Evolutionary conservation across 2,113 vertebrate species (phyloP).

Genomic region (Serinus canaria): DNA sequence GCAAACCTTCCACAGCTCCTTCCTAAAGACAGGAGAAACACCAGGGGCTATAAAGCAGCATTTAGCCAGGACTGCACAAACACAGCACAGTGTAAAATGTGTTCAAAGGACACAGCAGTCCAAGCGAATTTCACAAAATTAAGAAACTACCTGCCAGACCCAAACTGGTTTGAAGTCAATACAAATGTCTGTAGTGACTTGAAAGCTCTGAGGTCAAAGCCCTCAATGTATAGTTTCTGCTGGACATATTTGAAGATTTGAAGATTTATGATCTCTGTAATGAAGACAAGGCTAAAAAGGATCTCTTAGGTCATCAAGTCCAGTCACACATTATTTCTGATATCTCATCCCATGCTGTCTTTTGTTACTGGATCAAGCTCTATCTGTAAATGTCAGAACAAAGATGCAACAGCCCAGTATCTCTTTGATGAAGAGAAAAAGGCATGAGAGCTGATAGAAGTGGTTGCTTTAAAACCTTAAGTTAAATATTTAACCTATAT

Average conservation of each 20-base stretch:
- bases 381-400: conserved; percentile 6
- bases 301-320: not conserved
- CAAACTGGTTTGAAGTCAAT: not conserved
- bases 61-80: not conserved
- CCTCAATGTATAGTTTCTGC: not conserved
- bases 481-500: not conserved
- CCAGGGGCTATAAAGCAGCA: not conserved
- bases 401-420: not conserved
- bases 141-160: not conserved
- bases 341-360: not conserved
- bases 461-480: not conserved
- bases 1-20: not conserved
- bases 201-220: conserved; percentile 14
- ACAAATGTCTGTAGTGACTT: not conserved
- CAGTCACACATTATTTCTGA: not conserved
- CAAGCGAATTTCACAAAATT: not conserved
- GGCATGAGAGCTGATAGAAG: not conserved
- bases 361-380: not conserved
- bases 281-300: not conserved
- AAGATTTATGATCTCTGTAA: not conserved
- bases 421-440: conserved; percentile 1
- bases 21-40: not conserved
- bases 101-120: not conserved
- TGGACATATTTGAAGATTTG: not conserved
- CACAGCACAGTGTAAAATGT: not conserved